Conservation (phyloP, 2,888 invertebrate genomes). For the Lamellibrachia columna region DNA sequence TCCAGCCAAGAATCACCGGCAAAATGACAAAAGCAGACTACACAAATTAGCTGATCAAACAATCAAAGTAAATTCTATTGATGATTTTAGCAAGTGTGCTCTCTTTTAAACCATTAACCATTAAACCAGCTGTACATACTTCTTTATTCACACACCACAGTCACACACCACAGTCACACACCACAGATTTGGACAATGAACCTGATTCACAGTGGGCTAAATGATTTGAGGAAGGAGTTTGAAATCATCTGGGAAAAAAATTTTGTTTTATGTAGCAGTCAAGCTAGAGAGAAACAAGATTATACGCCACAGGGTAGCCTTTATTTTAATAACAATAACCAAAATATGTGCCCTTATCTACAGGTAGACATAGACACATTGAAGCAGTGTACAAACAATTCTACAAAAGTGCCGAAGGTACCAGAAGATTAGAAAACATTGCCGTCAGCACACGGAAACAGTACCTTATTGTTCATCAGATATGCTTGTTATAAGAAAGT, state of each 20-base stretch:
- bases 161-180: no score
- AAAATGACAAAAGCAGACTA: no score
- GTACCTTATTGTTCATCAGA: slow-evolving; percentile 1
- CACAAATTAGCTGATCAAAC: no score
- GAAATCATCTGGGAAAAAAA: not conserved
- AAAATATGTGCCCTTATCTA: not conserved
- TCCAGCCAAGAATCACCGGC: no score
- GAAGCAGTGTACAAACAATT: not conserved
- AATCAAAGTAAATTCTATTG: no score
- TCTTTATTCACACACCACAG: no score
- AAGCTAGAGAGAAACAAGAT: not conserved
- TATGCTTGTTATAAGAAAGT: not conserved
- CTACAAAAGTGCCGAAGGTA: not conserved
- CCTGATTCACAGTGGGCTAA: no score
- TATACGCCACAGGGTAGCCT: not conserved
- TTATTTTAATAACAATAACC: not conserved
- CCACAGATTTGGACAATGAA: no score
- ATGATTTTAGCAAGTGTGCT: no score
- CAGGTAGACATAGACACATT: not conserved
- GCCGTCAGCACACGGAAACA: not conserved
- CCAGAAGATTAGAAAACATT: not conserved
- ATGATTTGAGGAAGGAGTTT: not conserved
- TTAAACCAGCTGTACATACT: no score
- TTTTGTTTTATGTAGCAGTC: not conserved
- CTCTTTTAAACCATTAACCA: no score